These are phyloP conservation scores for Anaspis maculata DNA, from an alignment of 2,888 invertebrate species.

Conservation along the genomic window DNA sequence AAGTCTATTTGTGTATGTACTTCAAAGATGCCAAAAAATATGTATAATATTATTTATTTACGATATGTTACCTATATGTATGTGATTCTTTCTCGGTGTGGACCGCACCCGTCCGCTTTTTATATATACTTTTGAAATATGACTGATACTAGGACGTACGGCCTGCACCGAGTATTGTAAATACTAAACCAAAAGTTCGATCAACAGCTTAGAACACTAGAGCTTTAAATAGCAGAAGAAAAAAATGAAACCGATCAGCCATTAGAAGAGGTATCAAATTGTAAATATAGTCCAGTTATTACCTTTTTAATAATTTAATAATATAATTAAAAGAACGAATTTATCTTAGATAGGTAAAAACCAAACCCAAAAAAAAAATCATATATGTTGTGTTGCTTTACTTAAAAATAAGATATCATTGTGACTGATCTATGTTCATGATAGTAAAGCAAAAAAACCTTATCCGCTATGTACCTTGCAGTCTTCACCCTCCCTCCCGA, in stretches of 20 bases:
- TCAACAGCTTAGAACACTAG: constrained; percentile 19
- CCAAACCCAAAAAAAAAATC: constrained; percentile 31
- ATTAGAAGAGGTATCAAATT: constrained; percentile 30
- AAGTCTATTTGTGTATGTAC: constrained; percentile 57
- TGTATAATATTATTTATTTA: constrained; percentile 45
- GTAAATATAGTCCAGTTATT: constrained; percentile 46
- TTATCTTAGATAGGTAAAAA: constrained; percentile 44
- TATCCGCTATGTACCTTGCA: constrained; percentile 43
- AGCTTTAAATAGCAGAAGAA: constrained; percentile 20
- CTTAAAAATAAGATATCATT: constrained; percentile 36
- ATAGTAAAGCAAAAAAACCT: constrained; percentile 25
- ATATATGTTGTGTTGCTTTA: constrained; percentile 45
- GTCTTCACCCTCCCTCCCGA: constrained; percentile 24
- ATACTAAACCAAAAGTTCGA: constrained; percentile 26
- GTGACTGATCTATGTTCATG: constrained; percentile 40
- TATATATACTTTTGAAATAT: constrained; percentile 23
- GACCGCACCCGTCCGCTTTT: constrained; percentile 21
- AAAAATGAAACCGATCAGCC: constrained; percentile 19
- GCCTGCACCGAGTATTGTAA: constrained; percentile 26
- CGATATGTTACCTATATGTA: constrained; percentile 44
- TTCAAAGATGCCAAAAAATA: constrained; percentile 52
- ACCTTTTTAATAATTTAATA: constrained; percentile 45
- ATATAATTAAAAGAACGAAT: constrained; percentile 44
- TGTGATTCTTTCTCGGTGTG: constrained; percentile 36
- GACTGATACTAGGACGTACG: constrained; percentile 34